A percentile compares a stretch with the other conserved stretches of the same genome.
Conservation (phyloP, 1,140 invertebrate species). For the Eriocheir sinensis region DNA sequence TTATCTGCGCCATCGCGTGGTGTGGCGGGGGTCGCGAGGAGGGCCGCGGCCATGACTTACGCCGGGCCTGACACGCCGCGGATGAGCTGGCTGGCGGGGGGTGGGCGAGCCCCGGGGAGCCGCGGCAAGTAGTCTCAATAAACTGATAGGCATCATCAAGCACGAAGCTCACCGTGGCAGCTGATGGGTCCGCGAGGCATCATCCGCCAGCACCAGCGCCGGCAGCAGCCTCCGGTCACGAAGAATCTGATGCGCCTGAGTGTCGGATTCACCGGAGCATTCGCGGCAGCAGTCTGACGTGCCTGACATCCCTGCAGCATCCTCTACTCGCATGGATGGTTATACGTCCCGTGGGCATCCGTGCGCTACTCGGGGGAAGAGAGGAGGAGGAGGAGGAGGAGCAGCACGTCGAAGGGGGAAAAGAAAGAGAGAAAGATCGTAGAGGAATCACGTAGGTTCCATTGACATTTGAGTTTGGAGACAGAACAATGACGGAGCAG, state of each 20-base stretch:
- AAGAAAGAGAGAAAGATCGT: too few species aligned
- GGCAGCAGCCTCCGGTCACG: too few species aligned
- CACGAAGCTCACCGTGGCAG: not conserved
- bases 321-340: too few species aligned
- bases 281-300: not conserved
- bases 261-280: not conserved
- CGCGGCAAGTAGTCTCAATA: not conserved
- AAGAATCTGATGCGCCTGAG: not conserved
- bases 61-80: not conserved
- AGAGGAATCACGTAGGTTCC: too few species aligned
- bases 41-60: not conserved
- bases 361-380: too few species aligned
- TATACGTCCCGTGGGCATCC: too few species aligned
- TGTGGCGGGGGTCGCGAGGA: not conserved
- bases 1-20: not conserved
- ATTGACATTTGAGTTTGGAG: too few species aligned
- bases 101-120: not conserved
- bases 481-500: too few species aligned
- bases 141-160: constrained; percentile 4
- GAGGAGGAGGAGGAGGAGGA: too few species aligned
- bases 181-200: not conserved
- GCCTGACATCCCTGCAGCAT: not conserved
- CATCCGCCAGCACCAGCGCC: too few species aligned
- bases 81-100: not conserved
- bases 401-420: too few species aligned